phyloP scores from a whole-genome alignment of 2,797 vertebrate species.

The Halcyon badia region DNA sequence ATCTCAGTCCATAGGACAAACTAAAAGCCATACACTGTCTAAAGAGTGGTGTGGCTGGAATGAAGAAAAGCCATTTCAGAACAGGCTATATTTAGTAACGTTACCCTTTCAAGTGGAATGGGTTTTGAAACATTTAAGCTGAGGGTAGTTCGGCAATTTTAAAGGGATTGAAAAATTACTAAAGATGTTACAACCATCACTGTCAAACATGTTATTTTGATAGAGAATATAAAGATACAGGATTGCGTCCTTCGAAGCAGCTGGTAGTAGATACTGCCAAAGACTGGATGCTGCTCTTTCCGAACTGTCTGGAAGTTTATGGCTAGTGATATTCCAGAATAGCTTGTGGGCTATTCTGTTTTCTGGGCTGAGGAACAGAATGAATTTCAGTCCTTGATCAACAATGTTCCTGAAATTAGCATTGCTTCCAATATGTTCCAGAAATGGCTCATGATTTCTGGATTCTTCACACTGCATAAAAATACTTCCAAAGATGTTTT shows the following conservation, averaged over 20 bases:
- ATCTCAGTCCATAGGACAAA: not conserved
- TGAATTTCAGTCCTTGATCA: not conserved
- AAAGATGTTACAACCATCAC: not conserved
- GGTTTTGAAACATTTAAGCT: not conserved
- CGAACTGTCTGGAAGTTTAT: conserved; percentile 13
- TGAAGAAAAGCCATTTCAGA: conserved; percentile 6
- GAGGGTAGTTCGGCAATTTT: not conserved
- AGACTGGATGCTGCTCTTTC: not conserved
- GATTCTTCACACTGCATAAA: not conserved
- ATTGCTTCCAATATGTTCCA: not conserved
- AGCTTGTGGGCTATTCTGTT: not conserved
- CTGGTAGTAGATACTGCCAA: not conserved
- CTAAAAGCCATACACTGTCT: not conserved
- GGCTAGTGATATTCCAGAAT: not conserved
- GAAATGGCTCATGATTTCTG: conserved; percentile 3
- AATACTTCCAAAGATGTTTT: not conserved
- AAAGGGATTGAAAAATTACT: not conserved
- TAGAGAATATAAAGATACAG: not conserved
- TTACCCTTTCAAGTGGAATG: not conserved
- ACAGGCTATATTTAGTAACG: not conserved
- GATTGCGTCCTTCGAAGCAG: not conserved
- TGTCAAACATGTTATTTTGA: not conserved
- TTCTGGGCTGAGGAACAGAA: not conserved
- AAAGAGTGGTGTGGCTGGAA: not conserved
- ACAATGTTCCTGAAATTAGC: not conserved